Evolutionary conservation across 2,797 vertebrate genomes (phyloP), one percentile per base, ranked within the genome.

Genomic region (Pterois miles): DNA sequence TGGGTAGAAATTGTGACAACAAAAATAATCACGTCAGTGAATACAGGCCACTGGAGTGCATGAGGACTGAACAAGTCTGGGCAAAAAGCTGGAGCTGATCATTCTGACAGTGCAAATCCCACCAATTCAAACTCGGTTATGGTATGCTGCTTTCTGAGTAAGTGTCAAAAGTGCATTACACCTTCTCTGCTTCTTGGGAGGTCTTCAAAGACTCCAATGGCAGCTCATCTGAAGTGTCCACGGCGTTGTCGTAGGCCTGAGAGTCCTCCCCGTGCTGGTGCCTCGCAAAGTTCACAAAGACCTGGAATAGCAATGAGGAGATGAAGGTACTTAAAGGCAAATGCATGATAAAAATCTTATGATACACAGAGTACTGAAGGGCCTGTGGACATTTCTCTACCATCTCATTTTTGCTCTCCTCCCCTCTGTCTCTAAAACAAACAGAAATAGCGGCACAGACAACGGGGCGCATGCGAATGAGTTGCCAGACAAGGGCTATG

Each of bases 231-330:
- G 89, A 90, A 27, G 86, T 73, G 81, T 95, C 92, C 76, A 95
- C 91, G 0, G 50, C 43, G 72, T 96, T 95, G 29, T 83, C 64
- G 3, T 90, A 88, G n/a, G 58, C 74, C 29, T 50, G 40, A 9
- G 73, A 53, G 10, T 90, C 90, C 0, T 89, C 92, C 1, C 68
- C 73, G 0, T 93, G 90, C 84, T 96, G 94, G 52, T 92, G 86
- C 18, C 58, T 89, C 0, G 95, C 95, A 83, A 96, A 96, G 85
- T 94, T 96, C 82, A 96, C 95, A 85, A 96, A 96, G 70, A 96
- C 95, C 95, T 96, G 88, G 25, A 85, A 88, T 29, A 63, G 34
- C 3, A 77, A 86, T 0, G 22, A 65, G 48, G 66, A 76, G 14
- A 52, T 52, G 50, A 65, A 13, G 29, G 14, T 27, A 64, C 40